Evolutionary conservation across 2,113 vertebrate species (phyloP).

Genomic region (Tragelaphus buxtoni): DNA sequence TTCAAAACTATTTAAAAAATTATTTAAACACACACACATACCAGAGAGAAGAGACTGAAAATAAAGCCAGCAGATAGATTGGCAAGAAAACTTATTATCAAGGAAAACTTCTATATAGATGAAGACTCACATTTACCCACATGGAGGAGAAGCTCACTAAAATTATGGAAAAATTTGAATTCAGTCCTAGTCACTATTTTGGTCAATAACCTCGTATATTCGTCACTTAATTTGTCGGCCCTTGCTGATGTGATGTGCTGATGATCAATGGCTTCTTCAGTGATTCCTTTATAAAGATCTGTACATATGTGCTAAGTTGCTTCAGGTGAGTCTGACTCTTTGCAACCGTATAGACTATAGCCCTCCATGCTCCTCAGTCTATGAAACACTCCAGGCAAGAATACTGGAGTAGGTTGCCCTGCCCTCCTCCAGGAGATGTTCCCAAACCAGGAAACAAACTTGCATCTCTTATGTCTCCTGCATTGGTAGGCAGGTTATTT

Average conservation of each 20-base stretch:
- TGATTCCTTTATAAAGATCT: neutral
- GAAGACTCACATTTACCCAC: neutral
- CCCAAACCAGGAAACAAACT: neutral
- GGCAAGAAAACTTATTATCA: neutral
- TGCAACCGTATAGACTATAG: neutral
- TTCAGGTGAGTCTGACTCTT: neutral
- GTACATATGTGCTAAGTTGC: neutral
- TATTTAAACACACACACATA: neutral
- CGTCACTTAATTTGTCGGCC: neutral
- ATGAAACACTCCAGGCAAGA: neutral
- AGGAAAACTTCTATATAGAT: neutral
- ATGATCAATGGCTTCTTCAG: fast-evolving
- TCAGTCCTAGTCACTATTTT: neutral
- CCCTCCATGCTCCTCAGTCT: neutral
- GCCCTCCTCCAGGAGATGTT: neutral
- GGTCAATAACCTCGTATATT: neutral
- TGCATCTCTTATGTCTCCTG: neutral
- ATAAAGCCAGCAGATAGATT: neutral
- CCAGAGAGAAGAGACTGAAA: neutral
- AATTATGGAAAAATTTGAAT: neutral
- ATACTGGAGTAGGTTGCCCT: neutral
- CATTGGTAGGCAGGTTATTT: neutral
- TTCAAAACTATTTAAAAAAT: neutral
- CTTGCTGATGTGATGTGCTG: neutral
- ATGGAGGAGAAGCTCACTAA: neutral